Percentiles rank a stretch among this genome's conserved stretches.
Evolutionary conservation across 2,797 vertebrate species (phyloP).

Genomic region (Hephaestus fuliginosus): DNA sequence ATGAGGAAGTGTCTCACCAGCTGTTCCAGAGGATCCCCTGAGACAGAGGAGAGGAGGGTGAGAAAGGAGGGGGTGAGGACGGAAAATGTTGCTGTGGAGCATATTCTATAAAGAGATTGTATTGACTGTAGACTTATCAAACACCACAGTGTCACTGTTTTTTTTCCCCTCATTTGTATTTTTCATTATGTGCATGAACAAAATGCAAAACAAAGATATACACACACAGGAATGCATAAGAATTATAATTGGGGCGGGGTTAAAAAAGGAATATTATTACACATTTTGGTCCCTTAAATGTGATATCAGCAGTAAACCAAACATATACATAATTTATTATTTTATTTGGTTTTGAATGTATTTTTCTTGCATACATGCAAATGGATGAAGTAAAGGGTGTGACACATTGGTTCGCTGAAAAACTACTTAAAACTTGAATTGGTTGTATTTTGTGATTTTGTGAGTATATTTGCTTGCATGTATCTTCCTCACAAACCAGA

Average conservation of each 20-base stretch:
- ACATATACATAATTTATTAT: no score
- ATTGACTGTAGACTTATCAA: not conserved
- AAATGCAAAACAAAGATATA: not conserved
- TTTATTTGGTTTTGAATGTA: no score
- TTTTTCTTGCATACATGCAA: no score
- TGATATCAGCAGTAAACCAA: not conserved
- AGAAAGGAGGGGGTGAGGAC: not conserved
- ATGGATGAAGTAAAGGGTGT: no score
- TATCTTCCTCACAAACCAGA: not conserved
- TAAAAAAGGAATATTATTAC: not conserved
- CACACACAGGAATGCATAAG: not conserved
- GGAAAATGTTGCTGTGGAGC: conserved; percentile 27
- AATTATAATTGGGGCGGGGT: not conserved
- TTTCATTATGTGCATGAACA: conserved; percentile 20
- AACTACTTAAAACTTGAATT: no score
- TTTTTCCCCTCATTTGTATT: not conserved
- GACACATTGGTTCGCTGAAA: no score
- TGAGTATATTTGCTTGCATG: no score
- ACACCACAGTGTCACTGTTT: conserved; percentile 11
- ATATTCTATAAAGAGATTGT: not conserved
- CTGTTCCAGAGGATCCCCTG: conserved; percentile 90
- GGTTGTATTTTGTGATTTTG: no score
- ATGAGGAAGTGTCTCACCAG: conserved; percentile 95
- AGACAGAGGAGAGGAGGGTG: conserved; percentile 37
- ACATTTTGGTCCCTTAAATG: not conserved